phyloP scores from a whole-genome alignment of 2,888 invertebrate species.

The Dryococelus australis region DNA sequence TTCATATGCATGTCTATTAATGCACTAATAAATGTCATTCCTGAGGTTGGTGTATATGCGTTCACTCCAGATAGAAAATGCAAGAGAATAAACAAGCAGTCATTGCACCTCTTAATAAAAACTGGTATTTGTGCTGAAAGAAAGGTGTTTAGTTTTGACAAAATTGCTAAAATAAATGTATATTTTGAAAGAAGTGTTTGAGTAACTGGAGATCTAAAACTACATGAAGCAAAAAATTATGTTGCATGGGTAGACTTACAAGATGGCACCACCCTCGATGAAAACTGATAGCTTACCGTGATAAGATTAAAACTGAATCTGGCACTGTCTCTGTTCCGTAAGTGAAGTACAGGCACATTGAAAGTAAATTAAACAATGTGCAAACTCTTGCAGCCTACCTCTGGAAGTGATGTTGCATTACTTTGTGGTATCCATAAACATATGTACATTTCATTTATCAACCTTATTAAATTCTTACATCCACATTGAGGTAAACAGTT shows the following conservation, averaged over 20 bases:
- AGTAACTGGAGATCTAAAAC: background rate
- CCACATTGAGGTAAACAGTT: too few relatives aligned
- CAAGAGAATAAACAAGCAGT: conserved; percentile 2
- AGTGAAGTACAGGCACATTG: background rate
- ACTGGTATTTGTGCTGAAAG: background rate
- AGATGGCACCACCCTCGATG: background rate
- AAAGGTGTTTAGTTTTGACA: background rate
- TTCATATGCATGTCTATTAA: background rate
- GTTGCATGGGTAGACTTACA: background rate
- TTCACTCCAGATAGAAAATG: conserved; percentile 10
- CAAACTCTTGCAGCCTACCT: background rate
- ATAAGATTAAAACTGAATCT: background rate
- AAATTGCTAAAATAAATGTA: background rate
- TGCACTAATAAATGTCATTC: conserved; percentile 10
- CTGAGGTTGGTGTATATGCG: background rate
- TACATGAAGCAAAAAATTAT: background rate
- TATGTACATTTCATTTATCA: too few relatives aligned
- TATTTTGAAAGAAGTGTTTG: background rate
- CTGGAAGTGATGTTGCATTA: background rate
- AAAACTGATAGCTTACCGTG: background rate
- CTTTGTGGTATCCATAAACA: too few relatives aligned
- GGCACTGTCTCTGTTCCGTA: background rate
- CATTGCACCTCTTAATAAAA: background rate
- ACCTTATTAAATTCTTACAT: too few relatives aligned
- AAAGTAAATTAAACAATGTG: background rate